Evolutionary conservation across 2,888 invertebrate species (phyloP).

Genomic region (Beris morrisii): DNA sequence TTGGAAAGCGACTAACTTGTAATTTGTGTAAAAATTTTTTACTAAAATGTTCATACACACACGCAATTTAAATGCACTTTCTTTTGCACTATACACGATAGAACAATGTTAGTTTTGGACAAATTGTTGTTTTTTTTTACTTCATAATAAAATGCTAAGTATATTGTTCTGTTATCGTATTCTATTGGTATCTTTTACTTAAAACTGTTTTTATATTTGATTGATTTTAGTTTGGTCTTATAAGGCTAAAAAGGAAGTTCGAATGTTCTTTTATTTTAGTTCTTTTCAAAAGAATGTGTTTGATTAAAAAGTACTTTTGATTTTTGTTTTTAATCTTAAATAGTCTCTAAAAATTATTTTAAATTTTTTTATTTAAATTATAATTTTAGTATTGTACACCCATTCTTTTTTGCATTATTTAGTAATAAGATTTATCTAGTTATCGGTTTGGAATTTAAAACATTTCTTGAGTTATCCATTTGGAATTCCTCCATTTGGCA

Average conservation of each 20-base stretch:
- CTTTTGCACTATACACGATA: too few species aligned
- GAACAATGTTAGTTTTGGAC: too few species aligned
- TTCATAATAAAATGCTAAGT: too few species aligned
- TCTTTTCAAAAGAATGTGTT: constrained; percentile 19
- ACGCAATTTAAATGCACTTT: too few species aligned
- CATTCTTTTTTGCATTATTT: neutral
- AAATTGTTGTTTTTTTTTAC: too few species aligned
- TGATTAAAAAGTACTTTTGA: neutral
- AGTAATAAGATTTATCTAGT: constrained; percentile 44
- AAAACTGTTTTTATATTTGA: neutral
- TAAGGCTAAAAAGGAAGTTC: constrained; percentile 35
- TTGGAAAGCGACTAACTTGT: too few species aligned
- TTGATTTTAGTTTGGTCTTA: constrained; percentile 24
- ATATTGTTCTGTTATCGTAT: too few species aligned
- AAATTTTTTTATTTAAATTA: neutral
- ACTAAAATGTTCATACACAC: too few species aligned
- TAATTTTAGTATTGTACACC: neutral
- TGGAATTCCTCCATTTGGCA: constrained; percentile 84
- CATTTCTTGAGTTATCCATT: constrained; percentile 72
- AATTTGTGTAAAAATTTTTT: too few species aligned
- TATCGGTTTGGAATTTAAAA: constrained; percentile 56
- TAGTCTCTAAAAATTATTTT: constrained; percentile 19
- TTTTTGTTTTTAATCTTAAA: constrained; percentile 12
- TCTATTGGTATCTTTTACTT: too few species aligned
- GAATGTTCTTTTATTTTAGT: constrained; percentile 31